Evolutionary conservation across 2,113 vertebrate species (phyloP).

Genomic region (Polypterus senegalus): DNA sequence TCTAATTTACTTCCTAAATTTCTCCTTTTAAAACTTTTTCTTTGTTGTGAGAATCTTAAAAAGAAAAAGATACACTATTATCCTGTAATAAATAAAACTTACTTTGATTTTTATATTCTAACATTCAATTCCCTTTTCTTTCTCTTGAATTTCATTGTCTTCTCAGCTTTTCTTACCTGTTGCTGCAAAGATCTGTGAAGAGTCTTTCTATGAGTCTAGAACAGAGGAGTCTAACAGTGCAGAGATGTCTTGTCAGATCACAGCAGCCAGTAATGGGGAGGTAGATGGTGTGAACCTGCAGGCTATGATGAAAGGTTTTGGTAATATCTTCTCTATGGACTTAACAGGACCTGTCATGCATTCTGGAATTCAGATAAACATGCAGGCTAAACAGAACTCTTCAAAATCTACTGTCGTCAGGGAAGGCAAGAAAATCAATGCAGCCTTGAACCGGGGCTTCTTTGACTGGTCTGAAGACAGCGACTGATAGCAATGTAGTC

Average conservation of each 20-base stretch:
- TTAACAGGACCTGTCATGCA: slow-evolving; percentile 66
- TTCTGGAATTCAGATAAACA: slow-evolving; percentile 82
- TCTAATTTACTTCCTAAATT: no score
- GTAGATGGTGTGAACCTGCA: slow-evolving; percentile 70
- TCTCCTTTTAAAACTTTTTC: no score
- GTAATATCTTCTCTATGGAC: slow-evolving; percentile 76
- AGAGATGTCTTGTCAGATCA: slow-evolving; percentile 85
- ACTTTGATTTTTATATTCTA: slow-evolving; percentile 31
- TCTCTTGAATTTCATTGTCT: slow-evolving; percentile 23
- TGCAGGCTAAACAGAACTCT: slow-evolving; percentile 84
- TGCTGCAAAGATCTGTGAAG: slow-evolving; percentile 76
- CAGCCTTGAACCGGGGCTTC: slow-evolving; percentile 73
- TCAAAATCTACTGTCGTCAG: slow-evolving; percentile 77
- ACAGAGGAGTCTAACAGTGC: slow-evolving; percentile 84
- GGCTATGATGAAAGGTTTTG: slow-evolving; percentile 80
- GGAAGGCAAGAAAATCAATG: slow-evolving; percentile 82
- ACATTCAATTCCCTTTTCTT: slow-evolving; percentile 39
- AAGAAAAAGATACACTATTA: no score
- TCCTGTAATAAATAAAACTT: no score
- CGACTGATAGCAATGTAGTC: slow-evolving; percentile 27
- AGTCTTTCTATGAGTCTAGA: slow-evolving; percentile 87
- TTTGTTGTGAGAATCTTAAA: no score
- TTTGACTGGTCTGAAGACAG: slow-evolving; percentile 69
- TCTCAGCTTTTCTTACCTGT: slow-evolving; percentile 76
- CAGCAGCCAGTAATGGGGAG: slow-evolving; percentile 72